Evolutionary conservation across 2,797 vertebrate genomes (phyloP), one percentile per base, ranked within the genome.

Genomic region (Silurus lanzhouensis): DNA sequence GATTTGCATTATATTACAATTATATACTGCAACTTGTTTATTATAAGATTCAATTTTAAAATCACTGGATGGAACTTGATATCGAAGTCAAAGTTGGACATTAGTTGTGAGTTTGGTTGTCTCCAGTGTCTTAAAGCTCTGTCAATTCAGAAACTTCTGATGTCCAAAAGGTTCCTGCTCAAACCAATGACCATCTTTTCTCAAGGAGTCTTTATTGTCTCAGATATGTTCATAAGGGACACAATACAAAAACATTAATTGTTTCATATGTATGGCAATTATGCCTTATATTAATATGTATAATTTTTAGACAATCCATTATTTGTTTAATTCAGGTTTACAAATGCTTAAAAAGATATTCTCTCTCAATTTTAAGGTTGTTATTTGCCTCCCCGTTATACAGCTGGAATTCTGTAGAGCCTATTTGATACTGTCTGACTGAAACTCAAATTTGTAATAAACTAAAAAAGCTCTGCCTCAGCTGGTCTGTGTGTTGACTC

Each of bases 381-480:
- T 70, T 2, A 20, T 38, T 25, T 3, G 20, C 46, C 44, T 48
- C 12, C 48, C 12, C 0, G 22, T 48, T 10, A n/a, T n/a, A 74
- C 44, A 52, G 13, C 12, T 7, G 20, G 46, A n/a, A 22, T 72
- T 72, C 20, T 20, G 10, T 72, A 25, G 46, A 52, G 22, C 22
- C 48, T 20, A 8, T 48, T 48, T 22, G 44, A 5, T 8, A 71
- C 4, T 46, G 31, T 70, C 17, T 44, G 20, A 20, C 2, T 44
- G 31, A 22, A 48, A 71, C 20, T 46, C 10, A 48, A 71, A 7
- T 44, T 6, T 38, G 17, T 27, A 52, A 52, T 52, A 52, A 52
- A 52, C 70, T 22, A 80, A 58, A 58, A 82, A 83, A 72, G 44
- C 72, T 57, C 48, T 57, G 48, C 67, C 48, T 81, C 79, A 67